A percentile compares a stretch with the other conserved stretches of the same genome.
These are phyloP conservation scores for Leptinotarsa lineolata DNA, from an alignment of 1,140 invertebrate genomes.

Conservation along the genomic window DNA sequence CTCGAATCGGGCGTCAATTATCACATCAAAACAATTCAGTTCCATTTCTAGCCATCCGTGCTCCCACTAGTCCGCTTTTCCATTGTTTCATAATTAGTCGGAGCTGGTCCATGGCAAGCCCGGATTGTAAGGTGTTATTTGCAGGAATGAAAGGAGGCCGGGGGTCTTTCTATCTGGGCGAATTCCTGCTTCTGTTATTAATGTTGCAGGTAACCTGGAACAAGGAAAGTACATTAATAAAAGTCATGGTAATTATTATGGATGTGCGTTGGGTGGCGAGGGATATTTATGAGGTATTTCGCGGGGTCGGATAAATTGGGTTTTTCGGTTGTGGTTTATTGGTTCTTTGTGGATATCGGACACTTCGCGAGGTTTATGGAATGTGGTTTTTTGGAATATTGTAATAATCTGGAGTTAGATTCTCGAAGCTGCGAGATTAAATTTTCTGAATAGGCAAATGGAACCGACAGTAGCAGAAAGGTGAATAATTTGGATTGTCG, in stretches of 20 bases:
- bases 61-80: neutral
- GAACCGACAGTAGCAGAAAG: no score
- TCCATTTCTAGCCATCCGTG: neutral
- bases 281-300: constrained; percentile 11
- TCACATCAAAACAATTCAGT: constrained; percentile 12
- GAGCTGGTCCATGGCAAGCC: constrained; percentile 15
- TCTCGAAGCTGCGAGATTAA: no score
- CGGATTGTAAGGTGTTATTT: constrained; percentile 19
- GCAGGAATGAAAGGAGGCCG: constrained; percentile 5
- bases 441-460: no score
- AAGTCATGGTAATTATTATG: constrained; percentile 20
- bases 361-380: neutral
- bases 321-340: constrained; percentile 8
- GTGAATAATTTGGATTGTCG: no score
- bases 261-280: constrained; percentile 1
- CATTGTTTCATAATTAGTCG: constrained; percentile 21
- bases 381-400: neutral
- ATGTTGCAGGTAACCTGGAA: constrained; percentile 15
- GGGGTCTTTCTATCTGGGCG: neutral
- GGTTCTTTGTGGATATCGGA: neutral
- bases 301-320: constrained; percentile 9
- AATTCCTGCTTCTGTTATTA: constrained; percentile 5
- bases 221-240: constrained; percentile 24
- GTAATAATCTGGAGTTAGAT: neutral
- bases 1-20: neutral